Conservation (phyloP, 2,113 vertebrate genomes). For the Tauraco erythrolophus region DNA sequence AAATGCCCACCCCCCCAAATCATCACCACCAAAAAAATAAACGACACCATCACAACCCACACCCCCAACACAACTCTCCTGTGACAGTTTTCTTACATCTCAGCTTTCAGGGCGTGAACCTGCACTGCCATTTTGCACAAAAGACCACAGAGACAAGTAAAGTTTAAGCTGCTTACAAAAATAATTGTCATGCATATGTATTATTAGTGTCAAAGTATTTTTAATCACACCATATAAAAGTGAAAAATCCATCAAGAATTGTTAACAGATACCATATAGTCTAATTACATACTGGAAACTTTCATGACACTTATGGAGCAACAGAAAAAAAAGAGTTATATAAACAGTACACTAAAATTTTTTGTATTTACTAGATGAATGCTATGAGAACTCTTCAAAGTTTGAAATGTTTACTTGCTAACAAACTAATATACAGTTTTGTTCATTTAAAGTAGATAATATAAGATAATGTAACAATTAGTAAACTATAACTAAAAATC, state of each 20-base stretch:
- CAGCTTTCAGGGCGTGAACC: not conserved
- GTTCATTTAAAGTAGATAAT: not conserved
- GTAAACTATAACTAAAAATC: not conserved
- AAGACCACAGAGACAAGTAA: not conserved
- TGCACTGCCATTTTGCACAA: not conserved
- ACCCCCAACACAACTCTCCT: fast-evolving
- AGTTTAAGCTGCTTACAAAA: not conserved
- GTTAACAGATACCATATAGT: not conserved
- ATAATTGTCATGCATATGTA: not conserved
- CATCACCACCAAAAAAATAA: fast-evolving
- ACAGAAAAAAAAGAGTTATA: not conserved
- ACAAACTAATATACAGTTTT: not conserved
- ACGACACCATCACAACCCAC: fast-evolving
- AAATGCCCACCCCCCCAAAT: fast-evolving
- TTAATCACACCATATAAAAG: not conserved
- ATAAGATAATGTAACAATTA: not conserved
- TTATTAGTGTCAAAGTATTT: not conserved
- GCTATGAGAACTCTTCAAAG: not conserved
- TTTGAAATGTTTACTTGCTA: not conserved
- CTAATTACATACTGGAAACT: not conserved
- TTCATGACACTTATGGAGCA: not conserved
- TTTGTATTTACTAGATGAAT: not conserved
- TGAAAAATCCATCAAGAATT: not conserved
- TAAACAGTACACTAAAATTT: not conserved
- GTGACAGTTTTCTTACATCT: not conserved